phyloP scores from a whole-genome alignment of 1,140 invertebrate species.

The Samia ricini region DNA sequence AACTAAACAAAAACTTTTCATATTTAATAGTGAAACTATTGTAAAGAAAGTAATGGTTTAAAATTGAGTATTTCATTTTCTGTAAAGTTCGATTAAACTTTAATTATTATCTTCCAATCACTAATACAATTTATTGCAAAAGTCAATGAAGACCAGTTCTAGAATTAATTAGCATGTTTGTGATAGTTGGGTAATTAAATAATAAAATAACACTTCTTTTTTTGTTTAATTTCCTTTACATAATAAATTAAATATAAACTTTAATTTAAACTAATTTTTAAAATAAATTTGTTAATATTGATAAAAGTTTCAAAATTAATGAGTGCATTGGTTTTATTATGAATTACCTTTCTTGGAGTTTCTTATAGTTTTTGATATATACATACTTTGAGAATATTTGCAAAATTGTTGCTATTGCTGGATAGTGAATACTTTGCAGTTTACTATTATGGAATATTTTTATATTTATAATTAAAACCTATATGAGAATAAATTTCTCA shows the following conservation, averaged over 20 bases:
- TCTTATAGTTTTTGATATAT: too few relatives aligned
- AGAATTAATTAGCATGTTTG: background rate
- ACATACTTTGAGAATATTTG: too few relatives aligned
- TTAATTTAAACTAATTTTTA: background rate
- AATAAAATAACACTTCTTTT: background rate
- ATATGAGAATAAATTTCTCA: too few relatives aligned
- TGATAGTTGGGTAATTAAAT: background rate
- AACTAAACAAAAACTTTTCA: too few relatives aligned
- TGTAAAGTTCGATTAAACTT: background rate
- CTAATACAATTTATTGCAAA: background rate
- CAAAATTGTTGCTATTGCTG: too few relatives aligned
- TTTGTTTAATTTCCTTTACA: background rate
- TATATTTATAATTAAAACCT: too few relatives aligned
- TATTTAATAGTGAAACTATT: too few relatives aligned
- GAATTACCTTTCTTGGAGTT: too few relatives aligned
- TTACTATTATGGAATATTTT: too few relatives aligned
- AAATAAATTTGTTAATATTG: background rate
- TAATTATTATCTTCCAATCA: background rate
- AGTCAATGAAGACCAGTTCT: background rate
- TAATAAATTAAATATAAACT: background rate
- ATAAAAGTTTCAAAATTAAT: background rate
- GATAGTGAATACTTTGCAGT: too few relatives aligned
- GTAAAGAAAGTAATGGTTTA: too few relatives aligned
- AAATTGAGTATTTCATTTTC: background rate
- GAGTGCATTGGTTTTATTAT: too few relatives aligned